phyloP scores from a whole-genome alignment of 2,888 invertebrate species.

The Eupithecia centaureata region DNA sequence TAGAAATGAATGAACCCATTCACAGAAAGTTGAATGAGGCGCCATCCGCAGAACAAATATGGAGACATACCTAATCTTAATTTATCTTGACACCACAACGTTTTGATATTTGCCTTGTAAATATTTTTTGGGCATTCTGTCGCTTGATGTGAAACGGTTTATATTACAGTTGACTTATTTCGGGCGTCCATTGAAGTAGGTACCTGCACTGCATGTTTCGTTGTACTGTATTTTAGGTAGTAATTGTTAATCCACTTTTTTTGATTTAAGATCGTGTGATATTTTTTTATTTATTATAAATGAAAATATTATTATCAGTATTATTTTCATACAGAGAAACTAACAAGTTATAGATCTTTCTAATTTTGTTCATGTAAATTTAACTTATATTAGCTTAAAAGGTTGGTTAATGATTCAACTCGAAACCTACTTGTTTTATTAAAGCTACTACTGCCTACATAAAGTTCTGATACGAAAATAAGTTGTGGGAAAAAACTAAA shows the following conservation, averaged over 20 bases:
- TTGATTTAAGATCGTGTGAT: too few species aligned
- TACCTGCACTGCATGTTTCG: too few species aligned
- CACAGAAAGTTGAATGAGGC: slow-evolving; percentile 46
- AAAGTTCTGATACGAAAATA: neutral
- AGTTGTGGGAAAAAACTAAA: neutral
- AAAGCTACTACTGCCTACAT: neutral
- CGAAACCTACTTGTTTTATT: neutral
- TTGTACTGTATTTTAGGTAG: too few species aligned
- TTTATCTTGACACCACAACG: slow-evolving; percentile 43
- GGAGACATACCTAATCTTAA: slow-evolving; percentile 53
- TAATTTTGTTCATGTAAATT: too few species aligned
- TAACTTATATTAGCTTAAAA: too few species aligned
- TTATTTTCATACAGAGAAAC: too few species aligned
- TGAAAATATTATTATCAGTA: too few species aligned
- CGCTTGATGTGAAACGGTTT: slow-evolving; percentile 19
- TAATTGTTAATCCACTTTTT: too few species aligned
- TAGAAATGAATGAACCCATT: slow-evolving; percentile 59
- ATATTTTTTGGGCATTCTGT: slow-evolving; percentile 33
- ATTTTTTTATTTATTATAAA: too few species aligned
- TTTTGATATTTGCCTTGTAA: slow-evolving; percentile 53
- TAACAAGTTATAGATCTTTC: too few species aligned
- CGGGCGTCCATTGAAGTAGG: neutral
- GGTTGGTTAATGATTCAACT: neutral
- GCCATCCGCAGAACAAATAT: slow-evolving; percentile 59
- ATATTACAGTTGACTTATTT: slow-evolving; percentile 10